phyloP scores from a whole-genome alignment of 2,888 invertebrate genomes.

The Drosophila dives region DNA sequence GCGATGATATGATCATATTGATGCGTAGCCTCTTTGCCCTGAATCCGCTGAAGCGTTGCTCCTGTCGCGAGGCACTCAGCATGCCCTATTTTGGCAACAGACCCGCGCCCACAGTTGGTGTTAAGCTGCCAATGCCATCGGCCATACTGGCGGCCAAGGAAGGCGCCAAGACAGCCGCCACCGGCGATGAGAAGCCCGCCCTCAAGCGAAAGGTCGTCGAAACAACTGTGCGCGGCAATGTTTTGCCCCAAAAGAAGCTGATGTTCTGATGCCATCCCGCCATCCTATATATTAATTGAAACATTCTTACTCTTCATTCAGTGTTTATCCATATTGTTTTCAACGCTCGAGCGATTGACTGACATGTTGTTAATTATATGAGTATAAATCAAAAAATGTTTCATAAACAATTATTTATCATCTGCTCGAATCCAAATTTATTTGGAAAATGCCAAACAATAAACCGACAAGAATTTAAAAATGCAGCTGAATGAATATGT shows the following conservation, averaged over 20 bases:
- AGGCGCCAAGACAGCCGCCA: conserved; percentile 49
- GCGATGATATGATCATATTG: conserved; percentile 94
- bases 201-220: conserved; percentile 89
- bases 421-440: background rate
- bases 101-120: conserved; percentile 93
- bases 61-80: conserved; percentile 93
- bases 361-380: background rate
- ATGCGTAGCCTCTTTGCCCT: conserved; percentile 91
- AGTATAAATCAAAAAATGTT: background rate
- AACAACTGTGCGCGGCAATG: conserved; percentile 87
- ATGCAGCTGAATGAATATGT: background rate
- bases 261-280: conserved; percentile 85
- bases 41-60: conserved; percentile 93
- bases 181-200: conserved; percentile 86
- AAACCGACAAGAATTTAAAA: background rate
- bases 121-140: conserved; percentile 89
- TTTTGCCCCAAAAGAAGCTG: conserved; percentile 85
- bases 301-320: background rate
- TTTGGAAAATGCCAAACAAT: background rate
- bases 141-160: conserved; percentile 70
- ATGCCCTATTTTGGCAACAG: conserved; percentile 96
- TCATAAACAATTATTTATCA: background rate
- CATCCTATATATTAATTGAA: background rate
- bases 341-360: conserved; percentile 5
- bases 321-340: conserved; percentile 37